Base-by-base conservation (phyloP, 2,888 invertebrate species). In the Thumatha senex region DNA sequence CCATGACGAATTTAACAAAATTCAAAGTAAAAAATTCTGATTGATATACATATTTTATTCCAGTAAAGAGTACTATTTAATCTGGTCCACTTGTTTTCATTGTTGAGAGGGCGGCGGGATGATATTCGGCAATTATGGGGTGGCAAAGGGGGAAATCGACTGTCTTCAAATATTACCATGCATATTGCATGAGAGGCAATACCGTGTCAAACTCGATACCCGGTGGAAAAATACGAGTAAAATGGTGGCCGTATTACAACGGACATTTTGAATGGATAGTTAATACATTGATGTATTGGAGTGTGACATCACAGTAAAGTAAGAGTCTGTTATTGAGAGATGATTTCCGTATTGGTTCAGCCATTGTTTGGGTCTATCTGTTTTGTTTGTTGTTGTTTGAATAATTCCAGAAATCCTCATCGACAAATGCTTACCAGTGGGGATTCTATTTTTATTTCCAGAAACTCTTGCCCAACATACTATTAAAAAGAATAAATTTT, bases 181-280 rank as follows among this genome's bases (percentile, higher is more conserved):
- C 83, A 86, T 86, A 86, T 86, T 86, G 82, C 85, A 86, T 85
- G 85, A 85, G 82, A 62, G 62, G 73, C 79, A 82, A 86, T 86
- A 85, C 80, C 78, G 77, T 80, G 84, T 80, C 80, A 80, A 83
- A 82, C 74, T 80, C 71, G 63, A 70, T 67, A 61, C 69, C 46
- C 41, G 34, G 30, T 52, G 45, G 44, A 52, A 59, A 64, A 67
- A 60, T 60, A 63, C 13, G 34, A 35, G 40, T n/a, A 30, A 29
- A 35, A 40, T 36, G 40, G 31, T 35, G 15, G 41, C 33, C 42
- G 46, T 33, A 51, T 53, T 54, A 47, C 34, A n/a, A 35, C 31
- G 45, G 51, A 40, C 56, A 51, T 49, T 47, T 48, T 48, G 39
- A 31, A 47, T 14, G 11, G 33, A 33, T 47, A 14, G 50, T 14